Evolutionary conservation across 2,888 invertebrate species (phyloP), one percentile per base, ranked within the genome.

Genomic region (Thymelicus sylvestris): DNA sequence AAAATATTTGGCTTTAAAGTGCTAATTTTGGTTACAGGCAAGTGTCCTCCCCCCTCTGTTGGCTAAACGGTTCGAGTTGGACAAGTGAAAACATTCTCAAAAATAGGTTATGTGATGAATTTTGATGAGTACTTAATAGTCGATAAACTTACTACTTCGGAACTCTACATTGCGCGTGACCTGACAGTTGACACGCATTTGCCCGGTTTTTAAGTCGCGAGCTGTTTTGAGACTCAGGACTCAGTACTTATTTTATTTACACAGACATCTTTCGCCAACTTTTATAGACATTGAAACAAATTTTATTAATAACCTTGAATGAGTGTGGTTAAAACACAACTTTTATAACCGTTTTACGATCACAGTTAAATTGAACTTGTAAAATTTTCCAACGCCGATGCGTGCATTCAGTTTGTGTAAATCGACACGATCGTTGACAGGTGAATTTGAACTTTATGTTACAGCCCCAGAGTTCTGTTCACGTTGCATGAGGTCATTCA

Each of bases 261-360:
- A 50, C 15, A 50, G n/a, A 6, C 15, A 50, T 50, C 19, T 44
- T 57, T 57, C 41, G n/a, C 8, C 12, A 64, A 39, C 55, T 19
- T 52, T 52, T 64, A 60, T 60, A 70, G 50, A 50, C 24, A 44
- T 31, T 48, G 47, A 59, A 70, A 59, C 50, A 59, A 13, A 65
- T 74, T 74, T 76, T 77, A 77, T 76, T 78, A 74, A 76, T 73
- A 76, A 74, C 79, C 78, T 79, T 76, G 79, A 79, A 75, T 75
- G 77, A 74, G 73, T 71, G 76, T 76, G 75, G 77, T 78, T 77
- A 78, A 74, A 77, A 76, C 77, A 77, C 78, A 75, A 69, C 72
- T 75, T 86, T 89, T 87, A 88, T 80, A 74, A 68, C 79, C 39
- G 47, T 86, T 90, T 89, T 90, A 90, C 81, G 86, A 82, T 72